Evolutionary conservation across 2,888 invertebrate species (phyloP), one percentile per base, ranked within the genome.

Genomic region (Punctoribates punctum): DNA sequence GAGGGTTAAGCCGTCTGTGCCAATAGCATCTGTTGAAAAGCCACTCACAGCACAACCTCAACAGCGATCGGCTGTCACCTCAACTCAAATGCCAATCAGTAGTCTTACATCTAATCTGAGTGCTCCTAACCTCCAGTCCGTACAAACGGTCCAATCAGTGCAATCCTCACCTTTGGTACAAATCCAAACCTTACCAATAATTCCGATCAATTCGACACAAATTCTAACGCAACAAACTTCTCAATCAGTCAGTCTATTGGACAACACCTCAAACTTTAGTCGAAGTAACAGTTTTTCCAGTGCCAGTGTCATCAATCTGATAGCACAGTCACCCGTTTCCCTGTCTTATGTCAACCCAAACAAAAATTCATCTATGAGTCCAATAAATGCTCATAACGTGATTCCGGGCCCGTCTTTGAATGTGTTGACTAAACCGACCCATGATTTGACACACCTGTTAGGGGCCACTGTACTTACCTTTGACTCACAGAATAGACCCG

Each of bases 391-490:
- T 20, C 11, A 20, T 51, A 51, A 51, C 17, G 1, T 20, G 5
- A n/a, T 51, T 51, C n/a, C 51, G 8, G 51, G 13, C 13, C 6
- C 4, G 4, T 42, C 42, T 48, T 20, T 17, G 1, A 72, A 27
- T 17, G 8, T 72, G 48, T 20, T 11, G 13, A 42, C 72, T 17
- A 72, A 72, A 17, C 48, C 72, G 4, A 0, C 48, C 6, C 8
- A 46, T 15, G 48, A 48, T 72, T 25, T 72, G 0, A 46, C 72
- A 4, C 72, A 72, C 5, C 25, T 72, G 20, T 48, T 72, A 17
- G 72, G 72, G 4, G 27, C 72, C 9, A 72, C 72, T 25, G 48
- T 72, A 5, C 72, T 72, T 25, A 72, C 72, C 20, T 72, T 72
- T 9, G 72, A 72, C 9, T 25, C 46, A 20, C 46, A 72, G 1